Evolutionary conservation across 1,140 invertebrate species (phyloP), one percentile per base, ranked within the genome.

Genomic region (Platyura marginata): DNA sequence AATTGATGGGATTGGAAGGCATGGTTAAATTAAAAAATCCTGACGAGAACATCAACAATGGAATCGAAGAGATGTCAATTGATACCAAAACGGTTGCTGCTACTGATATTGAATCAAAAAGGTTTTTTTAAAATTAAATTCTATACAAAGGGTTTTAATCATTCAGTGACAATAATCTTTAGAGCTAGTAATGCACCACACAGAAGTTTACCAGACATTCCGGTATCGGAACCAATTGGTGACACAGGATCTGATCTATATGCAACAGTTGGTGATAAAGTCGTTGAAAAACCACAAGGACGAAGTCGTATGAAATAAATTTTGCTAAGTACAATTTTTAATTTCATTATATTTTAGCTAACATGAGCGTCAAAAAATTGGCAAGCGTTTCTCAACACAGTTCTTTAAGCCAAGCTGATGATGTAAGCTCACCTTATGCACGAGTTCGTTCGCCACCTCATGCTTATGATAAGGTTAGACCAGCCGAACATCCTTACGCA

Each of bases 401-500:
- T 54, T 69, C 70, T 1, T 65, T 67, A 11, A 66, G 63, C 45
- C 71, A 74, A 54, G 67, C 71, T 25, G 72, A 72, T 44, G 69
- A 71, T 42, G 60, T 62, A 20, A 69, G 64, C 45, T 66, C 69
- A 42, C 71, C 70, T n/a, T 76, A 75, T 51, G 66, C 72, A 3
- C 64, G 68, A 47, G 68, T 76, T 18, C 63, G 67, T 43, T 57
- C 57, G n/a, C 45, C 60, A 21, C 54, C 55, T 15, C 65, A 69
- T 46, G 59, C 68, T 42, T 71, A 70, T 52, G 69, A 68, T 46
- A 65, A 67, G 54, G 57, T 61, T 22, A 48, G 56, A 10, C 46
- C 60, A 44, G 63, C 59, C 41, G 76, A 79, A 57, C 75, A 79
- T 59, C 75, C 75, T 0, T 79, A 79, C 54, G 75, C 75, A 16